Evolutionary conservation across 1,140 invertebrate genomes (phyloP).

Genomic region (Aphaenogaster rudis): DNA sequence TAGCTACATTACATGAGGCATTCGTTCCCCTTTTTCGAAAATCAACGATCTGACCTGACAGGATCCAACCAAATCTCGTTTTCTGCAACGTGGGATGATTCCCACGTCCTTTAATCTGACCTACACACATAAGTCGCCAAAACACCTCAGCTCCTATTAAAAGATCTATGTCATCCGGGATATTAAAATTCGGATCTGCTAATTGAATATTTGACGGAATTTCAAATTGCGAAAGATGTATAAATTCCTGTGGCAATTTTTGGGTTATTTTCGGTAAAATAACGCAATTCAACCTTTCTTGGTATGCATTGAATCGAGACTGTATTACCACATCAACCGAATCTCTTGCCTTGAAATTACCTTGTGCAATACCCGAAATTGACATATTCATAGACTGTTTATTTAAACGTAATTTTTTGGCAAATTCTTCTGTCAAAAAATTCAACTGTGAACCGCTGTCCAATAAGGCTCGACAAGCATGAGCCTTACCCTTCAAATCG

Average conservation of each 20-base stretch:
- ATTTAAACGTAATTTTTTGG: not conserved
- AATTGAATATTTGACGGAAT: not conserved
- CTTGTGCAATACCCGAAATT: not conserved
- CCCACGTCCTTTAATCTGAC: too few species aligned
- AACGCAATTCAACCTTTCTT: not conserved
- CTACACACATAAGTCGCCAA: not conserved
- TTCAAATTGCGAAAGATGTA: not conserved
- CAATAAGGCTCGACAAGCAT: too few species aligned
- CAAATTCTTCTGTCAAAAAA: not conserved
- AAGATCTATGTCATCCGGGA: not conserved
- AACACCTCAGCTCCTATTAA: not conserved
- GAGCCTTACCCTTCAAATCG: too few species aligned
- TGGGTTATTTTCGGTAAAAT: constrained; percentile 3
- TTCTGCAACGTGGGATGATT: too few species aligned
- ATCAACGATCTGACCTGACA: too few species aligned
- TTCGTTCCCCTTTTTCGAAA: too few species aligned
- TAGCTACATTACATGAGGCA: too few species aligned
- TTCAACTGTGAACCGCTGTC: too few species aligned
- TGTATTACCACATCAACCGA: not conserved
- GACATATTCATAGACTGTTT: not conserved
- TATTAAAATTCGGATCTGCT: not conserved
- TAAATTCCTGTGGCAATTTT: not conserved
- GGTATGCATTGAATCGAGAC: not conserved
- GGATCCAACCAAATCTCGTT: too few species aligned
- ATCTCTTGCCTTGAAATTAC: not conserved